phyloP scores from a whole-genome alignment of 2,888 invertebrate species.

The Cremastobaeus sp. region DNA sequence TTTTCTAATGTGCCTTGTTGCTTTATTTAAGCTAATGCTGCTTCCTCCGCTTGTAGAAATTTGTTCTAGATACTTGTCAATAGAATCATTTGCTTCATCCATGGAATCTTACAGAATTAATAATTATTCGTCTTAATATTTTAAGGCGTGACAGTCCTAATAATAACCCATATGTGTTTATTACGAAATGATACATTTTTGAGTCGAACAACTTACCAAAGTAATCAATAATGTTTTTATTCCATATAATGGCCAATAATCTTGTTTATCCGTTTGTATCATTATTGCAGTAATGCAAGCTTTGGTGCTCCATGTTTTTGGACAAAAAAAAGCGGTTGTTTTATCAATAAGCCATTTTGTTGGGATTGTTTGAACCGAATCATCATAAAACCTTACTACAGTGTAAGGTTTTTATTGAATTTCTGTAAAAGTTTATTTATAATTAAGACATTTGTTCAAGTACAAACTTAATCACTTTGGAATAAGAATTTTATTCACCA shows the following conservation, averaged over 20 bases:
- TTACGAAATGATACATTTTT: neutral
- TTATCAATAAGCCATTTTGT: slow-evolving; percentile 1
- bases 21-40: neutral
- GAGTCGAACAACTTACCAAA: neutral
- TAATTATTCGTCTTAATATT: neutral
- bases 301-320: neutral
- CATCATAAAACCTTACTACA: neutral
- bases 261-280: neutral
- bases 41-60: neutral
- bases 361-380: neutral
- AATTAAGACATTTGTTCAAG: too few relatives aligned
- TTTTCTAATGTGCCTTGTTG: neutral
- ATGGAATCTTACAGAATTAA: neutral
- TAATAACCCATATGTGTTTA: too few relatives aligned
- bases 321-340: neutral
- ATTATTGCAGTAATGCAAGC: neutral
- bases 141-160: too few relatives aligned
- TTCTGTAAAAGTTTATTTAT: too few relatives aligned
- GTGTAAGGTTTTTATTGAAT: neutral
- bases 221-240: neutral
- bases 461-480: too few relatives aligned
- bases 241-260: neutral
- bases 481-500: too few relatives aligned
- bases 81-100: neutral
- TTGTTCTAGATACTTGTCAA: neutral